phyloP scores from a whole-genome alignment of 2,797 vertebrate species.

The Sebastes cheni region DNA sequence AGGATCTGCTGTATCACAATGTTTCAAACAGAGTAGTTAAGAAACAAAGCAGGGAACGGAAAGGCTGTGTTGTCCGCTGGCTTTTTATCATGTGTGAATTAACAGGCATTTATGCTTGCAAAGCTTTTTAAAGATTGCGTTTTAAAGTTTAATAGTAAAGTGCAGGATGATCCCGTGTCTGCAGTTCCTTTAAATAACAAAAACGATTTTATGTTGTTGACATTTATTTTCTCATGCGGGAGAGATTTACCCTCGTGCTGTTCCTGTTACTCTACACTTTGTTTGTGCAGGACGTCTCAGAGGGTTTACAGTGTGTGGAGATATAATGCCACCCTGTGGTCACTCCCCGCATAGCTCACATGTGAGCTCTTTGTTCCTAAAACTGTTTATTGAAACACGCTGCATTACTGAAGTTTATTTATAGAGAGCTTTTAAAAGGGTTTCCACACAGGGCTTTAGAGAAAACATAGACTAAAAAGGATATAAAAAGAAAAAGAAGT shows the following conservation, averaged over 20 bases:
- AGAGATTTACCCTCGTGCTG: not conserved
- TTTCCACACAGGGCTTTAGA: not conserved
- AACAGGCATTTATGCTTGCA: conserved; percentile 67
- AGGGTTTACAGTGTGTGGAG: conserved; percentile 14
- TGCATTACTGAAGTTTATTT: conserved; percentile 17
- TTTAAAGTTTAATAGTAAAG: not conserved
- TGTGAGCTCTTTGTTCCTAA: not conserved
- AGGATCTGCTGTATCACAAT: conserved; percentile 64
- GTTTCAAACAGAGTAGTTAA: conserved; percentile 56
- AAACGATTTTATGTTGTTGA: conserved; percentile 30
- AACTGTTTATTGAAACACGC: conserved; percentile 3
- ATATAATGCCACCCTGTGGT: conserved; percentile 63
- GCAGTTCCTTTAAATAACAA: conserved; percentile 17
- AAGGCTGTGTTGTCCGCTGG: conserved; percentile 21
- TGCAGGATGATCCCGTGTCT: conserved; percentile 1
- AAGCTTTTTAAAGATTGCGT: conserved; percentile 48
- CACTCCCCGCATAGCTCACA: conserved; percentile 15
- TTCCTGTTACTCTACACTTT: conserved; percentile 5
- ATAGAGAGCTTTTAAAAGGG: conserved; percentile 10
- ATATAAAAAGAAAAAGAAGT: not conserved
- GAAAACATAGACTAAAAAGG: not conserved
- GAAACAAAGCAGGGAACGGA: conserved; percentile 63
- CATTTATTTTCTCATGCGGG: conserved; percentile 26
- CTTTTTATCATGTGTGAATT: conserved; percentile 47
- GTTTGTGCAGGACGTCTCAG: not conserved